Conservation (phyloP, 2,888 invertebrate genomes). For the Amphipoea oculea region DNA sequence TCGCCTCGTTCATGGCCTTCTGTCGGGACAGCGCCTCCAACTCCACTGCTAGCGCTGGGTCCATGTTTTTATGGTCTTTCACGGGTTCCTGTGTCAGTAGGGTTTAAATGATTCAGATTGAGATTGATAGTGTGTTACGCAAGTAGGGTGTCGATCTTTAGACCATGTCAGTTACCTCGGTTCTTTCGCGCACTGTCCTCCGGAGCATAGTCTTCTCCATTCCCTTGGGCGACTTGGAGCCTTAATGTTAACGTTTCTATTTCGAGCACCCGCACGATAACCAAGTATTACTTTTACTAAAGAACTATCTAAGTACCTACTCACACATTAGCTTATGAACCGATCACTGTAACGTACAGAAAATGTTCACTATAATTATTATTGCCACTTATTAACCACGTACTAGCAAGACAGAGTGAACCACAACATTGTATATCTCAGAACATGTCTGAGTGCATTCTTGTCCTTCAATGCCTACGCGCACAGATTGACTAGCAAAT, state of each 20-base stretch:
- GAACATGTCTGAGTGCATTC: constrained; percentile 2
- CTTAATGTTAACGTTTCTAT: not conserved
- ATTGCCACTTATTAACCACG: constrained; percentile 8
- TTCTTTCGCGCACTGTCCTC: not conserved
- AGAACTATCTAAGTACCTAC: not conserved
- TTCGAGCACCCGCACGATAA: not conserved
- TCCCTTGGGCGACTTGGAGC: not conserved
- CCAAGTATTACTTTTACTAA: not conserved
- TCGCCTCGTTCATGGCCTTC: constrained; percentile 56
- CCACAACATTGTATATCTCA: not conserved
- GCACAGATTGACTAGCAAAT: constrained; percentile 22
- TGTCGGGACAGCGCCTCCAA: constrained; percentile 31
- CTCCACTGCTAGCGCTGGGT: constrained; percentile 52
- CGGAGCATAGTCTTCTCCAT: not conserved
- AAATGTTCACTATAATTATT: not conserved
- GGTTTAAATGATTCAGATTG: not conserved
- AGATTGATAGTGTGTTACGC: too few species aligned
- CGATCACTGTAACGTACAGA: not conserved
- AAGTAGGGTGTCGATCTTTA: too few species aligned
- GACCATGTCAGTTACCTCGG: not conserved
- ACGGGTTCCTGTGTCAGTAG: not conserved
- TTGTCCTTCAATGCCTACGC: not conserved
- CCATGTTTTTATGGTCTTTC: constrained; percentile 31
- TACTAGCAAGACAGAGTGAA: not conserved
- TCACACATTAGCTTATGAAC: not conserved